These are phyloP conservation scores for Limnephilus auricula DNA, from an alignment of 2,888 invertebrate genomes.

Conservation along the genomic window DNA sequence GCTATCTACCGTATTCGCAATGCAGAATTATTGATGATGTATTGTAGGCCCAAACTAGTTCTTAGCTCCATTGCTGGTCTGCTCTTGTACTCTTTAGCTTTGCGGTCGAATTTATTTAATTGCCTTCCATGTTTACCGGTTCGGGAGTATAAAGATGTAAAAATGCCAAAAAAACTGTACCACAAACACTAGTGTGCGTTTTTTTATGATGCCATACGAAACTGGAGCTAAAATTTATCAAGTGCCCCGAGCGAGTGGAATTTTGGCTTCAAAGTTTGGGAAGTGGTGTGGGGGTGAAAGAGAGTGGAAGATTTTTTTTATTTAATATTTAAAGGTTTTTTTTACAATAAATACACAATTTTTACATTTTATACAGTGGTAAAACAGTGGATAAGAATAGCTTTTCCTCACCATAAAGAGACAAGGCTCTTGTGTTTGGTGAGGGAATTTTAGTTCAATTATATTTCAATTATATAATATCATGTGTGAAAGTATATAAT, in stretches of 20 bases:
- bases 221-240: not conserved
- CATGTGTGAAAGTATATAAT: too few relatives aligned
- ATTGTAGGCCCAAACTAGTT: not conserved
- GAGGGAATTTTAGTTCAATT: too few relatives aligned
- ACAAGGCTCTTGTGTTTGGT: too few relatives aligned
- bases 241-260: not conserved
- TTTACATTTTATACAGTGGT: too few relatives aligned
- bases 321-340: too few relatives aligned
- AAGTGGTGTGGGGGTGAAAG: not conserved
- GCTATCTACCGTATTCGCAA: not conserved
- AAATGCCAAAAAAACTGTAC: not conserved
- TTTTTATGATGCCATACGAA: not conserved
- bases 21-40: conserved; percentile 2
- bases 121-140: not conserved
- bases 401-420: too few relatives aligned
- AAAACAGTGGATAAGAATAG: too few relatives aligned
- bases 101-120: not conserved
- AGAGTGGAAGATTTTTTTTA: not conserved
- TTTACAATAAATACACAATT: too few relatives aligned
- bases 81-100: not conserved
- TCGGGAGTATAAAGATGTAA: not conserved
- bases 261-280: not conserved
- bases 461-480: too few relatives aligned
- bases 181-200: not conserved
- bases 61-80: not conserved